phyloP scores from a whole-genome alignment of 1,140 invertebrate genomes.

The Brachionus plicatilis region DNA sequence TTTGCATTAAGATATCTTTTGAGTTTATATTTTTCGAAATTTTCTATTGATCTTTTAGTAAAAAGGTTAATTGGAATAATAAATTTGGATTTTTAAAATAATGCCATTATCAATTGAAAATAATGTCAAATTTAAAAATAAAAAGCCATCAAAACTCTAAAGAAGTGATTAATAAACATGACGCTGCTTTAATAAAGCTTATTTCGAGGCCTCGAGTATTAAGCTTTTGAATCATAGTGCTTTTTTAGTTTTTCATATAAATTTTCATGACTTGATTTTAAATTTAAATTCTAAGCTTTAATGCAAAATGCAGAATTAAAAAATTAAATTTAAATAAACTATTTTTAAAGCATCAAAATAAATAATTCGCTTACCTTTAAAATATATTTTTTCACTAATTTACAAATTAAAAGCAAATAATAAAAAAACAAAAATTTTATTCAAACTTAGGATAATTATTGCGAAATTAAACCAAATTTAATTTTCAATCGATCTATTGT shows the following conservation, averaged over 20 bases:
- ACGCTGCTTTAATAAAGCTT: background rate
- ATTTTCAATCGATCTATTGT: background rate
- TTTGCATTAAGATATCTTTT: too few relatives aligned
- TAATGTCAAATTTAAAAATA: background rate
- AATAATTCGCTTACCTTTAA: background rate
- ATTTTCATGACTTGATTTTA: too few relatives aligned
- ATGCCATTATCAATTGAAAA: background rate
- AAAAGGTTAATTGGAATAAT: background rate
- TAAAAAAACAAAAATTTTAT: background rate
- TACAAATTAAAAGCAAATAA: background rate
- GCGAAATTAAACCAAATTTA: background rate
- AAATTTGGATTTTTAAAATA: background rate
- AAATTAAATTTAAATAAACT: background rate
- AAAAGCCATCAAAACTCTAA: background rate
- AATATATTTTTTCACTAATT: background rate
- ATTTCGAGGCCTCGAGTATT: background rate
- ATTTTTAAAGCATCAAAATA: background rate
- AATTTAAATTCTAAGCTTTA: background rate
- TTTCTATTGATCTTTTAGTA: background rate
- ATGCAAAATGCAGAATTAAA: background rate
- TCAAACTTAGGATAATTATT: background rate
- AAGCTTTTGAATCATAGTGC: background rate
- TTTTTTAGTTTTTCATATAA: too few relatives aligned
- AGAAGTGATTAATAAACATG: background rate
- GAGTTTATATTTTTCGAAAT: background rate